A percentile compares a stretch with the other conserved stretches of the same genome.
Evolutionary conservation across 2,888 invertebrate genomes (phyloP).

Genomic region (Furcula furcula): DNA sequence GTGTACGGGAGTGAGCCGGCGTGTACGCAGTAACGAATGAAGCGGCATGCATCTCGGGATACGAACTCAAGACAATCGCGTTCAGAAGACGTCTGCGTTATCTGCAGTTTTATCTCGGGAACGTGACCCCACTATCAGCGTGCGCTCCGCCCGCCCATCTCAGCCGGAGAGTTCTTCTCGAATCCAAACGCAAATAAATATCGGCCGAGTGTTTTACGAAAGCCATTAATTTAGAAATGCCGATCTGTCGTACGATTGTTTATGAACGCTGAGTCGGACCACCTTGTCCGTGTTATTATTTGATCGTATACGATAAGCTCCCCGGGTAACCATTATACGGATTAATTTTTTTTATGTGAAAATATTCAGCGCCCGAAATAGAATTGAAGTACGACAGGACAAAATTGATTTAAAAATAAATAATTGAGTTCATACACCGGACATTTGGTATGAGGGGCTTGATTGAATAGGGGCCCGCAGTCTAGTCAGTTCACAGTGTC

Average conservation of each 20-base stretch:
- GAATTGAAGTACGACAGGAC: conserved; percentile 25
- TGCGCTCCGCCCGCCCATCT: conserved; percentile 68
- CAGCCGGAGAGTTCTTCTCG: conserved; percentile 46
- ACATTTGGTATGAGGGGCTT: conserved; percentile 28
- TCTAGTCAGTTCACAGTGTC: conserved; percentile 1
- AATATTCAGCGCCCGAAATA: conserved; percentile 19
- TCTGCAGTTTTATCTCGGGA: conserved; percentile 68
- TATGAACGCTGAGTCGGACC: conserved; percentile 58
- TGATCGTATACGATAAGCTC: conserved; percentile 65
- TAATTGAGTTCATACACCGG: conserved; percentile 34
- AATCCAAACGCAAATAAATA: conserved; percentile 51
- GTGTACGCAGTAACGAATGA: conserved; percentile 19
- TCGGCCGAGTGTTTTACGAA: conserved; percentile 43
- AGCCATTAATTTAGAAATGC: conserved; percentile 71
- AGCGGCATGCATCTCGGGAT: conserved; percentile 25
- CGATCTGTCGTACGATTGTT: conserved; percentile 69
- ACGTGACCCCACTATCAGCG: conserved; percentile 75
- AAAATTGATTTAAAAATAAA: conserved; percentile 42
- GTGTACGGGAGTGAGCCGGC: conserved; percentile 14
- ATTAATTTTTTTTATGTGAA: conserved; percentile 29
- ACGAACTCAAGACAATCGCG: conserved; percentile 61
- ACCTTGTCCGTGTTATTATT: conserved; percentile 74
- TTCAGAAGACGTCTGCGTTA: conserved; percentile 64
- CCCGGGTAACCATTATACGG: conserved; percentile 44
- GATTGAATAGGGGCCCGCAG: conserved; percentile 22